Base-by-base conservation (phyloP, 1,140 invertebrate species). In the Drosophila ficusphila region DNA sequence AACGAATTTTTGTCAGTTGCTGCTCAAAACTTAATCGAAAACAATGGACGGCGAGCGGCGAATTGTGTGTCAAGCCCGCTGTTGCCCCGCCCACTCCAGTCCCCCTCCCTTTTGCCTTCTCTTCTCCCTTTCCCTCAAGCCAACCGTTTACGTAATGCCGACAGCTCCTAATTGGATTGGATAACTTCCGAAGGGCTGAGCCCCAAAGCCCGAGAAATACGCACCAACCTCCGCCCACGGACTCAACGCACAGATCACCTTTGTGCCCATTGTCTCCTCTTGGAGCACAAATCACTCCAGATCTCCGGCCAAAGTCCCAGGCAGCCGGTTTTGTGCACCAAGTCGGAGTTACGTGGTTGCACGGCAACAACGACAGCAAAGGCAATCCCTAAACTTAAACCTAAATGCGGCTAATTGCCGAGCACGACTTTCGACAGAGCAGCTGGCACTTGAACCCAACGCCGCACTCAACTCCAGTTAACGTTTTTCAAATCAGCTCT, bases 1-100 rank as follows among this genome's bases (percentile, higher is more conserved):
- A 86, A 86, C 72, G 76, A 86, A 88, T 86, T 86, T 72, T 88
- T 88, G 82, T 86, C 81, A 86, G 81, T 88, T 86, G 81, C 57
- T 53, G 72, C 82, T 81, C 82, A 65, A 85, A 86, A 85, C 76
- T 86, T 74, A 85, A 85, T 85, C 81, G 77, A 88, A 85, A 86
- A 71, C 69, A 78, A 57, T 52, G 41, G 62, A 53, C 54, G 21
- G 41, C 21, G 14, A n/a, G n/a, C 41, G 19, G 27, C 36, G 70
- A 73, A 73, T 75, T 74, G 46, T 71, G 38, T 78, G 75, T 57
- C 44, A 75, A 65, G 34, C 31, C 31, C 23, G 5, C 34, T 33
- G 18, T 12, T 36, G 16, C 31, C 4, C 38, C 18, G 51, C 46
- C 56, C 53, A 56, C 53, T 57, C 57, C n/a, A n/a, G n/a, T n/a